phyloP scores from a whole-genome alignment of 92 coral and sea anemone genomes.

The Desmophyllum pertusum region DNA sequence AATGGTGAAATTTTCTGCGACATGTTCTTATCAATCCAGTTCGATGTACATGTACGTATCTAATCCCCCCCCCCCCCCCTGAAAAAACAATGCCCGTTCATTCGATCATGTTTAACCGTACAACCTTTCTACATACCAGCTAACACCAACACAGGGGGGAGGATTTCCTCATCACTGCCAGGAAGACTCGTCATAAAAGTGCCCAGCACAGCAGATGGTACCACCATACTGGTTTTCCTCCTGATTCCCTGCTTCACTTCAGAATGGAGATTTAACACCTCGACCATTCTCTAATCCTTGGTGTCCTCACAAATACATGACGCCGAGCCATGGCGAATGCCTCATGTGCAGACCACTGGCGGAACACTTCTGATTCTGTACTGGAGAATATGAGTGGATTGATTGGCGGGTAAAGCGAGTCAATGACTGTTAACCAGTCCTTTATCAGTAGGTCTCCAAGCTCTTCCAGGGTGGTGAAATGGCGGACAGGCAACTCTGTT shows the following conservation, averaged over 20 bases:
- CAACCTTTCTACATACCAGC: slow-evolving; percentile 69
- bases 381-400: slow-evolving; percentile 61
- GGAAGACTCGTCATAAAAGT: slow-evolving; percentile 93
- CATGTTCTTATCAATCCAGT: too few species aligned
- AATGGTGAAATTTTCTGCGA: too few species aligned
- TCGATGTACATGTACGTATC: too few species aligned
- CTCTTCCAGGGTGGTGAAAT: slow-evolving; percentile 82
- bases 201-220: slow-evolving; percentile 71
- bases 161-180: slow-evolving; percentile 72
- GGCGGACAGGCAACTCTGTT: slow-evolving; percentile 87
- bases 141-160: slow-evolving; percentile 81
- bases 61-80: too few species aligned
- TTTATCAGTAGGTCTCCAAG: slow-evolving; percentile 82
- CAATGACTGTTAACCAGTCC: slow-evolving; percentile 82
- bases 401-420: slow-evolving; percentile 80
- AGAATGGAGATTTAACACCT: slow-evolving; percentile 84
- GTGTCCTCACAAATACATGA: slow-evolving; percentile 74
- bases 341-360: slow-evolving; percentile 91
- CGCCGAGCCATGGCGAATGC: slow-evolving; percentile 79
- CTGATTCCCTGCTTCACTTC: slow-evolving; percentile 78
- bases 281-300: slow-evolving; percentile 75
- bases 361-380: slow-evolving; percentile 72
- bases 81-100: too few species aligned
- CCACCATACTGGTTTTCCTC: slow-evolving; percentile 68
- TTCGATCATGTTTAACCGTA: too few species aligned